Base-by-base conservation (phyloP, 2,113 vertebrate species). In the Dendropsophus ebraccatus region DNA sequence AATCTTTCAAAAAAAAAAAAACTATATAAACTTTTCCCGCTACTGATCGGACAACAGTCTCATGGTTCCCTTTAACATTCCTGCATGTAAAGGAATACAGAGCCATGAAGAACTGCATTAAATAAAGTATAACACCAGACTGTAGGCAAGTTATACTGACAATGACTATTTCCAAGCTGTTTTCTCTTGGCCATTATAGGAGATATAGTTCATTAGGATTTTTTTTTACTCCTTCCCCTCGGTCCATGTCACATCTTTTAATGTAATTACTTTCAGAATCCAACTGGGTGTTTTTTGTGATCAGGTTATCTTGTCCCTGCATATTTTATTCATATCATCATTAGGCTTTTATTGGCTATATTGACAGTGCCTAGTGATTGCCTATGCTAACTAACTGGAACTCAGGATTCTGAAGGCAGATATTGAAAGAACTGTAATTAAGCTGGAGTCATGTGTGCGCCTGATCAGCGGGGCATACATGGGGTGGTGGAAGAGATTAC, bases 391-490 rank as follows among this genome's bases (percentile, higher is more conserved):
- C 14, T 47, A 47, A 84, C n/a, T 62, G 70, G 16, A 30, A 49
- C 35, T 75, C 2, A 12, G 70, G 70, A 75, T 45, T 60, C 47
- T 58, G 12, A 47, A n/a, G 30, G 35, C 69, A 7, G 41, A 60
- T 75, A 75, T 56, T 45, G 37, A 28, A 56, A 47, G 52, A 16
- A 16, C 1, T 54, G 74, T 70, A 79, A 85, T 85, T 85, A 79
- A 85, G 41, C 45, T 25, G 45, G 58, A 85, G 54, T 79, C 62
- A 70, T 70, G 32, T 54, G 75, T 30, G 60, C 28, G 21, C 23
- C 73, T 78, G 49, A 85, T 79, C 84, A 85, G 62, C 32, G 32
- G 47, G 74, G 75, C 28, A 21, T 79, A 78, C 75, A 70, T 45
- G 47, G 45, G 45, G 56, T 78, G 69, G 83, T 28, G 14, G 58